phyloP scores from a whole-genome alignment of 2,797 vertebrate species.

The Sorex maritimensis region DNA sequence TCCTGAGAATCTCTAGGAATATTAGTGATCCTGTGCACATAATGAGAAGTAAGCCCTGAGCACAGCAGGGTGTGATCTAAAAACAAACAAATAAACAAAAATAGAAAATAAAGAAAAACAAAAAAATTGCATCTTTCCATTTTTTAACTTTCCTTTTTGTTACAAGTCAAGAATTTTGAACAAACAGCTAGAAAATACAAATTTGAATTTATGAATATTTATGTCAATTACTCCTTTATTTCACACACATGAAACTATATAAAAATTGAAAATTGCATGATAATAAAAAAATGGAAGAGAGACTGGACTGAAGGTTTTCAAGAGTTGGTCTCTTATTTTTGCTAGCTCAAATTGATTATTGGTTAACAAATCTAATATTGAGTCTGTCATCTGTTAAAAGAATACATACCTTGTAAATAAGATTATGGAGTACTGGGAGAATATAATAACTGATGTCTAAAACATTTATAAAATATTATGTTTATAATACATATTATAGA shows the following conservation, averaged over 20 bases:
- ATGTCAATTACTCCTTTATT: conserved; percentile 55
- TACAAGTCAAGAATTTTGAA: conserved; percentile 74
- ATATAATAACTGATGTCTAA: neutral
- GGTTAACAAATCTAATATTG: neutral
- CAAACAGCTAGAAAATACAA: conserved; percentile 66
- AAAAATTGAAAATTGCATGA: neutral
- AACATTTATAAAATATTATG: neutral
- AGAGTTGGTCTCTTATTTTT: neutral
- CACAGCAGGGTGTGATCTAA: no score
- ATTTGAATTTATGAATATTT: conserved; percentile 69
- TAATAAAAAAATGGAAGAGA: neutral
- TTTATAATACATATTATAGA: neutral
- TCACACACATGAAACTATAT: conserved; percentile 50
- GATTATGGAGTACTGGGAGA: neutral
- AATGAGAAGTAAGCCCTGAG: no score
- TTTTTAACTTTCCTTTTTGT: conserved; percentile 12
- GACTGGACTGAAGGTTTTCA: neutral
- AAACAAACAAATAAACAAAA: no score
- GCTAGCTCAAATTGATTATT: neutral
- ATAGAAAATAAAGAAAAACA: no score
- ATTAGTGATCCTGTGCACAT: no score
- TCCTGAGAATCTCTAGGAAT: no score
- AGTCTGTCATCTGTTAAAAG: conserved; percentile 37
- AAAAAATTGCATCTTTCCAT: neutral
- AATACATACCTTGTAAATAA: conserved; percentile 15